Base-by-base conservation (phyloP, 2,888 invertebrate species). In the Meiosimyza decipiens region DNA sequence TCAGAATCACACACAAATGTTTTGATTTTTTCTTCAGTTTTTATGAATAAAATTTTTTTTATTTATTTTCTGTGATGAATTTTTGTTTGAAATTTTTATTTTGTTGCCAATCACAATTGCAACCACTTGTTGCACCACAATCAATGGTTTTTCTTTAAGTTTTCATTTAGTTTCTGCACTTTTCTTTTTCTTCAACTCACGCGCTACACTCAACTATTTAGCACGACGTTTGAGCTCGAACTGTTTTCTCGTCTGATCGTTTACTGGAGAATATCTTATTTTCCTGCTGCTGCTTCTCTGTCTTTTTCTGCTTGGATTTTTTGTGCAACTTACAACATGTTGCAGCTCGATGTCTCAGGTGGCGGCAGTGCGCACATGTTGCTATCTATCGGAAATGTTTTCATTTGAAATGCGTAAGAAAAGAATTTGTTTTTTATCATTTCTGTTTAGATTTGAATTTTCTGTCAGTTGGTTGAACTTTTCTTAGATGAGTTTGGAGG, bases 141-240 rank as follows among this genome's bases (percentile, higher is more conserved):
- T 16, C 22, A 22, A 22, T 22, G 22, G 52, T 52, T 54, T 11
- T 33, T 52, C n/a, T 54, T 22, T 28, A 15, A 60, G 13, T 22
- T 11, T 51, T 51, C 51, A 22, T 15, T 16, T n/a, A 18, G 28
- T 51, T 28, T 51, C 33, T 9, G 22, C 18, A 22, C 59, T 9
- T 59, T 67, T 55, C 15, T 54, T 66, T 54, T 54, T 51, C 18
- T 64, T 11, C 2, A 22, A 52, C 49, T 12, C 50, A 15, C 6
- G 49, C 40, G 28, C 28, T 28, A 15, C 22, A 18, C 68, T 60
- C 79, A 51, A 74, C 78, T 77, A 75, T 77, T 75, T 75, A 78
- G 73, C 79, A 79, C 78, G 79, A 77, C 79, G 78, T 74, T 75
- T 76, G 71, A 68, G 54, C 69, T 75, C 74, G 75, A 77, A 79